Base-by-base conservation (phyloP, 2,888 invertebrate genomes). In the Meganola albula region DNA sequence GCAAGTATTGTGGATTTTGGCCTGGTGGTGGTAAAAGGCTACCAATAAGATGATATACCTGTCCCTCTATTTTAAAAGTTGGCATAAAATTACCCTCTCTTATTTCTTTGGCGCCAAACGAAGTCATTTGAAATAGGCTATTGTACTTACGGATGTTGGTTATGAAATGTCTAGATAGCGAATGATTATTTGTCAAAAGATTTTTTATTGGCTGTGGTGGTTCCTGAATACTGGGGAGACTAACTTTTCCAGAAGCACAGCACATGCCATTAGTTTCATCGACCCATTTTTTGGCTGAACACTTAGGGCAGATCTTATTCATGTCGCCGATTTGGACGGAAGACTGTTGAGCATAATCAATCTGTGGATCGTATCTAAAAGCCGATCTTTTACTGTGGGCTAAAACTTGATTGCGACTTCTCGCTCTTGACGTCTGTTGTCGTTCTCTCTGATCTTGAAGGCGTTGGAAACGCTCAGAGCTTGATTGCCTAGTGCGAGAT, bases 51-150 rank as follows among this genome's bases (percentile, higher is more conserved):
- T 53, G 52, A 12, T 53, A 51, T 9, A 48, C 37, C 21, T 48
- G 47, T 0, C 44, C 47, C 16, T 52, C 48, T 0, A 55, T 22
- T 24, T 53, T 55, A 34, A 53, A 55, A 2, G 52, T 58, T 1
- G 53, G 53, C 53, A 55, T 53, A 13, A 49, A 58, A 8, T 23
- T 5, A 1, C 33, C 41, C 26, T 50, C 45, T 16, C 23, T 4
- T 4, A 47, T 37, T 40, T 53, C 34, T 37, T 49, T 36, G 1
- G 48, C 50, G 1, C 46, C 48, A 39, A 51, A 51, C 1, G 51
- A 53, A 1, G 46, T 53, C 45, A 44, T 52, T 29, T 52, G 48
- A 7, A 20, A 20, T 7, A n/a, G 8, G 8, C 8, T 20, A n/a
- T 20, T 20, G n/a, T 20, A 20, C 3, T 22, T 48, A 48, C 6